phyloP scores from a whole-genome alignment of 2,888 invertebrate genomes.

The Drosophila fulvimacula region DNA sequence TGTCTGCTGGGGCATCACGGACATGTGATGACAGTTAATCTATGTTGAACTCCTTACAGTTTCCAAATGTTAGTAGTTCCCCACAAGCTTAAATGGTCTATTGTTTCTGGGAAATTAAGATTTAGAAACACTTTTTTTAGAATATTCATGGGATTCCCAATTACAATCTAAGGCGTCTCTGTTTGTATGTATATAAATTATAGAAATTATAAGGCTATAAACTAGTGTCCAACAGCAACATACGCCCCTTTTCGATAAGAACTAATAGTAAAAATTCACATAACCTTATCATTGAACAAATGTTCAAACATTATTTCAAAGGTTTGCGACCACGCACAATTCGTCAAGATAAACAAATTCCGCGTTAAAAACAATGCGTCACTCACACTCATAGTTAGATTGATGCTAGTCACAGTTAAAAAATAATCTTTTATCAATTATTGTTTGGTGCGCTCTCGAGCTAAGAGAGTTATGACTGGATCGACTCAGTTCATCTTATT shows the following conservation, averaged over 20 bases:
- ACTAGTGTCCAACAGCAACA: background rate
- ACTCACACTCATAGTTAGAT: background rate
- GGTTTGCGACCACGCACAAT: too few relatives aligned
- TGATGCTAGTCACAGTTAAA: background rate
- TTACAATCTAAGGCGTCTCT: background rate
- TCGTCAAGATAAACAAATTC: background rate
- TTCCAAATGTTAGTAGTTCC: too few relatives aligned
- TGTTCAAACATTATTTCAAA: background rate
- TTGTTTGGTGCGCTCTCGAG: background rate
- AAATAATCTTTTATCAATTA: background rate
- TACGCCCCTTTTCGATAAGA: slow-evolving; percentile 1
- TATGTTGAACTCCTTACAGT: too few relatives aligned
- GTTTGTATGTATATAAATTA: too few relatives aligned
- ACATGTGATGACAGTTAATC: too few relatives aligned
- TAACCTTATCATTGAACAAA: background rate
- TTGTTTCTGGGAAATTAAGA: too few relatives aligned
- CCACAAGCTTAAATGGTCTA: too few relatives aligned
- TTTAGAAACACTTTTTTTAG: too few relatives aligned
- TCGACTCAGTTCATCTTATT: too few relatives aligned
- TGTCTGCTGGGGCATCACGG: background rate
- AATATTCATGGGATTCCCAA: background rate
- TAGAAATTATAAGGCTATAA: background rate
- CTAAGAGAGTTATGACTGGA: too few relatives aligned
- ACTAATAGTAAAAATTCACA: background rate
- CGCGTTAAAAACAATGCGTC: background rate